phyloP scores from a whole-genome alignment of 2,113 vertebrate genomes.

The Hippoglossus stenolepis region DNA sequence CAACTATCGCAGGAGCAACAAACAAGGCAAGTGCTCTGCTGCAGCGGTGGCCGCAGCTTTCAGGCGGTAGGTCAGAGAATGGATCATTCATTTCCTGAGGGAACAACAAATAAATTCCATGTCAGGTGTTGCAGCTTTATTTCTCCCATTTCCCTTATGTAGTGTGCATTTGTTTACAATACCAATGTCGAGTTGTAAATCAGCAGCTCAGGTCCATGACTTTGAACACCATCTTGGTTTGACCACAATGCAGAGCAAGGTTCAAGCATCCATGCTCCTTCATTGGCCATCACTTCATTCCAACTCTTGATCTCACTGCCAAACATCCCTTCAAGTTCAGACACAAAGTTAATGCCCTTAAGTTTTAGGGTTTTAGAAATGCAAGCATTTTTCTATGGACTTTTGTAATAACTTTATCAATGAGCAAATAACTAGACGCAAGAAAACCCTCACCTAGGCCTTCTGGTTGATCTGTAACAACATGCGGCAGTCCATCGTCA shows the following conservation, averaged over 20 bases:
- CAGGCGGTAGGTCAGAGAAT: conserved; percentile 40
- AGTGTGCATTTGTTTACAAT: not conserved
- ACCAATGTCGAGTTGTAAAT: conserved; percentile 56
- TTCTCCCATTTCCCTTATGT: not conserved
- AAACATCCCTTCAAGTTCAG: not conserved
- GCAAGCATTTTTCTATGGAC: not conserved
- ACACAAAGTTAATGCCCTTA: not conserved
- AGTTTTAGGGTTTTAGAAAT: not conserved
- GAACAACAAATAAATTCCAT: too few species aligned
- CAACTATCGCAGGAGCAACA: conserved; percentile 64
- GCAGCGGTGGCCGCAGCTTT: conserved; percentile 46
- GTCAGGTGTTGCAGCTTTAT: not conserved
- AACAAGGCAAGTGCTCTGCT: conserved; percentile 24
- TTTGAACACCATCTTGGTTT: conserved; percentile 48
- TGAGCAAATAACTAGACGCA: not conserved
- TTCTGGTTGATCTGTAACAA: not conserved
- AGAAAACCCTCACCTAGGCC: conserved; percentile 1
- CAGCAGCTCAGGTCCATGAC: conserved; percentile 32
- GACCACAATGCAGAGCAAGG: conserved; percentile 47
- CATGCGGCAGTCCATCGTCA: not conserved
- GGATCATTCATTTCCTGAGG: conserved; percentile 24
- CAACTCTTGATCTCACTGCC: not conserved
- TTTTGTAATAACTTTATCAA: not conserved
- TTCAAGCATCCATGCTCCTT: conserved; percentile 49
- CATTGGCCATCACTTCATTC: not conserved